These are phyloP conservation scores for Cebidichthys violaceus DNA, from an alignment of 2,113 vertebrate genomes.

Conservation along the genomic window DNA sequence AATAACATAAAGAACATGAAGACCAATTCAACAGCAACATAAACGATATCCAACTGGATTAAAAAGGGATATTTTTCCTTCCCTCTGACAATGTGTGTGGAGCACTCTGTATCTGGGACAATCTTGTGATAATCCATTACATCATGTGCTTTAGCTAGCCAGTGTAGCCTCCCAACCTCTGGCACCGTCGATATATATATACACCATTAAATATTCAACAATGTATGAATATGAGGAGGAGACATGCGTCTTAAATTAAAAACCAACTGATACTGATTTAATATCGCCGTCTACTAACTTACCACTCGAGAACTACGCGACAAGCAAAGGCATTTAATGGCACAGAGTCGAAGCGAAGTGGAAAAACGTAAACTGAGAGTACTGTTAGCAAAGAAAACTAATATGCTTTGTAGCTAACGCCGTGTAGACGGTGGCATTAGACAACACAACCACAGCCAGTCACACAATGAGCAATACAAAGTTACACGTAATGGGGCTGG, in stretches of 20 bases:
- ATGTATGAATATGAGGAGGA: constrained; percentile 25
- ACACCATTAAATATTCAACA: constrained; percentile 47
- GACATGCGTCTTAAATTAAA: background rate
- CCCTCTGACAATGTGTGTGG: constrained; percentile 66
- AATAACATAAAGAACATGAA: constrained; percentile 4
- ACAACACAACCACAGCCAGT: constrained; percentile 21
- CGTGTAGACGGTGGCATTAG: constrained; percentile 2
- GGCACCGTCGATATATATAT: constrained; percentile 2
- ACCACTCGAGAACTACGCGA: background rate
- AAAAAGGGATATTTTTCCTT: constrained; percentile 42
- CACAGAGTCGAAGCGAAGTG: background rate
- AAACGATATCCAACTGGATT: constrained; percentile 15
- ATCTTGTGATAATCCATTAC: constrained; percentile 82
- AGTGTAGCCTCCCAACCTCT: constrained; percentile 62
- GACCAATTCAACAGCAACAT: constrained; percentile 10
- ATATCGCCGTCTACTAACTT: background rate
- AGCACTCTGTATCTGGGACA: constrained; percentile 79
- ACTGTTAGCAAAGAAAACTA: constrained; percentile 27
- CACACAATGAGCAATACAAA: constrained; percentile 62
- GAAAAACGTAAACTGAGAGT: constrained; percentile 16
- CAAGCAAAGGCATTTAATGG: constrained; percentile 6
- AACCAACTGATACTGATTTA: background rate
- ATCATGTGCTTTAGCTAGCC: constrained; percentile 75
- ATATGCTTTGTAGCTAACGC: constrained; percentile 36
- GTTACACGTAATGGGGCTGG: constrained; percentile 56